Evolutionary conservation across 2,797 vertebrate genomes (phyloP), one percentile per base, ranked within the genome.

Genomic region (Meda fulgida): DNA sequence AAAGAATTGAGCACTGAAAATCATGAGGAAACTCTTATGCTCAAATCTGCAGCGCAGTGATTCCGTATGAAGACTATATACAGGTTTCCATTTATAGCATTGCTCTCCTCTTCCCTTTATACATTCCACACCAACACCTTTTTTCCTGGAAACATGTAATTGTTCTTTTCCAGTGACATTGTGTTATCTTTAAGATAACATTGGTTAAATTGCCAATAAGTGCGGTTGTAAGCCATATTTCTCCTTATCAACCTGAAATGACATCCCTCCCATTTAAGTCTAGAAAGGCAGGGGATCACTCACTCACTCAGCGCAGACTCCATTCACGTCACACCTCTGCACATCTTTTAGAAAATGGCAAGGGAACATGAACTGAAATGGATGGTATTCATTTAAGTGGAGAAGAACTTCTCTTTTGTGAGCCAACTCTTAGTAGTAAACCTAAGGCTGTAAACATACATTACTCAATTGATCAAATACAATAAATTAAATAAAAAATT

Each of bases 61-160:
- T 78, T 78, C 51, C 66, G n/a, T 38, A 83, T 83, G 34, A 78
- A 67, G 11, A 77, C 23, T 66, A 8, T n/a, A n/a, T n/a, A n/a
- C n/a, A n/a, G n/a, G 8, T 70, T 34, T 79, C 38, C 21, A 46
- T 58, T 69, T 43, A 84, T 46, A 78, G 63, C 18, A 23, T 19
- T 5, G 36, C 51, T 40, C 13, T 11, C 46, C n/a, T 43, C 66
- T 70, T 70, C 34, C 40, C 9, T 23, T 78, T 21, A 53, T 18
- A 66, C 10, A 23, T 34, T 63, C 38, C 51, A 72, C 53, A 8
- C 48, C 3, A 84, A 77, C 43, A 21, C 16, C 31, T 40, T 29
- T 40, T 34, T 84, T 16, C 36, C 26, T 48, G 53, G 40, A 72
- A 78, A 58, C 51, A 26, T 40, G 16, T 9, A 21, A 31, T 16